Conservation (phyloP, 2,113 vertebrate genomes). For the Ictidomys tridecemlineatus region DNA sequence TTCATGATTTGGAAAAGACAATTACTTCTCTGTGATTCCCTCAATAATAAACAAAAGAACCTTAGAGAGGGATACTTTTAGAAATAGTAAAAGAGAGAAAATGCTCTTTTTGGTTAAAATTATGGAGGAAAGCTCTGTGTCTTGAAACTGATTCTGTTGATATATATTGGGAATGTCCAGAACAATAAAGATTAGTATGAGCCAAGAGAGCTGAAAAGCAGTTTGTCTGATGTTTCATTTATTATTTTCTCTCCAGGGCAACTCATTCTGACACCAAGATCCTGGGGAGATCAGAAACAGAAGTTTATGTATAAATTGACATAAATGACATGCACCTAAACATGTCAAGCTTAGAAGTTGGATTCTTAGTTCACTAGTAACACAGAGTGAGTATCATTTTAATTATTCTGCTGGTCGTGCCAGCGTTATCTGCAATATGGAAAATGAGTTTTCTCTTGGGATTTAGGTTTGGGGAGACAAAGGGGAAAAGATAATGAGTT, state of each 20-base stretch:
- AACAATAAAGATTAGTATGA: slow-evolving; percentile 48
- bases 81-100: slow-evolving; percentile 9
- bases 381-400: background rate
- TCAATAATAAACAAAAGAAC: slow-evolving; percentile 31
- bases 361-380: background rate
- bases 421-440: background rate
- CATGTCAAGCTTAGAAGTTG: background rate
- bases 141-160: slow-evolving; percentile 36
- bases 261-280: slow-evolving; percentile 16
- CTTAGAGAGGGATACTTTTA: background rate
- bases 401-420: background rate
- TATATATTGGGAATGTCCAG: background rate
- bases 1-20: slow-evolving; percentile 45
- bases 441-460: slow-evolving; percentile 9
- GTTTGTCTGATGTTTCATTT: slow-evolving; percentile 65
- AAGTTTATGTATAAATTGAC: background rate
- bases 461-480: slow-evolving; percentile 36
- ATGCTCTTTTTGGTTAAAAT: background rate
- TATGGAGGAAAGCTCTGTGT: background rate
- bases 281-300: background rate
- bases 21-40: slow-evolving; percentile 26
- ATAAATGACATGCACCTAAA: background rate
- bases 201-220: slow-evolving; percentile 24
- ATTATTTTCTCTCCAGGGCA: slow-evolving; percentile 61
- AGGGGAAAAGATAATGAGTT: slow-evolving; percentile 27